Evolutionary conservation across 2,888 invertebrate genomes (phyloP), one percentile per base, ranked within the genome.

Genomic region (Acanthosepion lycidas): DNA sequence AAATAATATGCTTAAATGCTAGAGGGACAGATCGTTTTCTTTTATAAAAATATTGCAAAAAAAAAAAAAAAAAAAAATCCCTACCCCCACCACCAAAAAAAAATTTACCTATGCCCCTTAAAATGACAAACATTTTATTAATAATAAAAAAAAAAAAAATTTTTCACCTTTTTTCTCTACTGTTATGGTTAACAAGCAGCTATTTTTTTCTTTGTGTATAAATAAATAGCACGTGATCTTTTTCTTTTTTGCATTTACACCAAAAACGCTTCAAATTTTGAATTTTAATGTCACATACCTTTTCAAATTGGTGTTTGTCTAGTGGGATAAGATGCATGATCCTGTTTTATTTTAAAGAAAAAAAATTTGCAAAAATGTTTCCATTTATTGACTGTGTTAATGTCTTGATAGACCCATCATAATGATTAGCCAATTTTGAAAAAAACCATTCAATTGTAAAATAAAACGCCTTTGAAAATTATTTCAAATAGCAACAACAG

Each of bases 231-330:
- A n/a, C n/a, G n/a, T 12, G 3, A 12, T 78, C 20, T n/a, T 78
- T 12, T 78, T 78, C 12, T 78, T 78, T 9, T 78, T n/a, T 33
- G 33, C 33, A 33, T 33, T 33, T 78, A n/a, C 12, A 78, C 78
- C 28, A 28, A 78, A 78, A 78, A 33, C 33, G 28, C n/a, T 78
- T n/a, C 12, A 78, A 78, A 78, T 59, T 78, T n/a, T n/a, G n/a
- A 78, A 78, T 78, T 78, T 78, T 78, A 78, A 78, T n/a, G n/a
- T n/a, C 78, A 78, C 78, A 78, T 78, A n/a, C n/a, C n/a, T 78
- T 78, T 78, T 78, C n/a, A n/a, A 78, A 78, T 78, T 9, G n/a
- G n/a, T 78, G 78, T 78, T 33, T 1, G n/a, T 78, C 78, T n/a
- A 78, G 78, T 78, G 78, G 8, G 78, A n/a, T 78, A n/a, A 78